Base-by-base conservation (phyloP, 2,113 vertebrate species). In the Microtus montanus region DNA sequence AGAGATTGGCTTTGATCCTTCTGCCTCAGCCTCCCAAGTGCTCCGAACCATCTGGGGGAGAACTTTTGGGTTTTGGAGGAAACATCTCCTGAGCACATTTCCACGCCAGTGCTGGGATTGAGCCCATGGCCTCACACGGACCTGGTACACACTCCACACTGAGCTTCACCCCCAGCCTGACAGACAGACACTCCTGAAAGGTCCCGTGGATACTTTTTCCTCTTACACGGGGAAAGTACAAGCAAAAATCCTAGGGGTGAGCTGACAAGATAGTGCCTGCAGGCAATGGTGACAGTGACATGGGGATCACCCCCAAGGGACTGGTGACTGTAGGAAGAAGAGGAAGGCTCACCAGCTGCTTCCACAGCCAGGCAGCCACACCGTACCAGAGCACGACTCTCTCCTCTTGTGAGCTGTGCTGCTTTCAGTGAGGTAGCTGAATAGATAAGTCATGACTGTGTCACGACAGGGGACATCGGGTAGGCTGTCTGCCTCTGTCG, bases 171-270 rank as follows among this genome's bases (percentile, higher is more conserved):
- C 63, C 19, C 19, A 26, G 61, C 20, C 49, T n/a, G 20, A 52
- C 20, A 71, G 92, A n/a, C 49, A 35, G 92, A n/a, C 63, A 30
- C 74, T 89, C 58, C 89, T 71, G 47, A 78, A 87, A 92, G 71
- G 75, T 77, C 54, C 58, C 20, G n/a, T 19, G n/a, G 52, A 2
- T 20, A 26, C 22, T 77, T 30, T 44, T 93, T 20, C 7, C 64
- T 63, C n/a, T 22, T 28, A 30, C 1, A 8, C 74, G 74, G 66
- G 61, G 78, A 11, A 54, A 4, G 3, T 30, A 13, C 79, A 74
- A 71, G 24, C 28, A 10, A 13, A 44, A 44, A 28, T 22, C 11
- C 0, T 44, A 52, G 24, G 68, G 33, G 38, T 0, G 1, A 75
- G 58, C 17, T 2, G 63, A 78, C 41, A 77, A 49, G 80, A 38